phyloP scores from a whole-genome alignment of 2,888 invertebrate species.

The Habroteleia sp. region DNA sequence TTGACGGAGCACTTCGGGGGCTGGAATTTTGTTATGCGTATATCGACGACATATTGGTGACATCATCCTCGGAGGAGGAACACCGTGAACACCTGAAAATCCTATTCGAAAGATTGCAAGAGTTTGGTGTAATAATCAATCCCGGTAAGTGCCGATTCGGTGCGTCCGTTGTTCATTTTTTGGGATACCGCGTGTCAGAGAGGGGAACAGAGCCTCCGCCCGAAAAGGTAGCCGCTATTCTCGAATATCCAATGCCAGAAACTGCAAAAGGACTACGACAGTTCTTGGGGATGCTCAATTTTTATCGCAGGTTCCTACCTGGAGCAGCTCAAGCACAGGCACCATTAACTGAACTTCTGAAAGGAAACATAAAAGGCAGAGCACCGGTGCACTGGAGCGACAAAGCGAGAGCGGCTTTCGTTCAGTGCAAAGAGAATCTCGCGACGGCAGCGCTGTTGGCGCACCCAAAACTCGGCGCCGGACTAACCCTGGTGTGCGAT shows the following conservation, averaged over 20 bases:
- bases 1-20: too few relatives aligned
- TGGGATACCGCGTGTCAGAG: too few relatives aligned
- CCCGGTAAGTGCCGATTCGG: too few relatives aligned
- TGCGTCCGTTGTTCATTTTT: too few relatives aligned
- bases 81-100: constrained; percentile 4
- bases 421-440: neutral
- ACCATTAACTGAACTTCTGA: constrained; percentile 6
- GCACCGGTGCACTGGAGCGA: constrained; percentile 5
- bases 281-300: constrained; percentile 3
- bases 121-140: too few relatives aligned
- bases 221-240: constrained; percentile 8
- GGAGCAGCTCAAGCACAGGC: neutral
- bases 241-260: neutral
- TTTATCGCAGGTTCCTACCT: too few relatives aligned
- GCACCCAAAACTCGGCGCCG: constrained; percentile 1
- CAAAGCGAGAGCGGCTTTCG: too few relatives aligned
- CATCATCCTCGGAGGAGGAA: constrained; percentile 14
- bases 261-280: constrained; percentile 10
- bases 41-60: constrained; percentile 13
- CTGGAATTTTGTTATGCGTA: constrained; percentile 3
- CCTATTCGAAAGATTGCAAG: constrained; percentile 7
- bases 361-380: constrained; percentile 9
- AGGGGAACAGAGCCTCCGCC: constrained; percentile 1
- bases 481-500: constrained; percentile 7
- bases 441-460: constrained; percentile 8